Base-by-base conservation (phyloP, 2,888 invertebrate species). In the Tipula vernalis region DNA sequence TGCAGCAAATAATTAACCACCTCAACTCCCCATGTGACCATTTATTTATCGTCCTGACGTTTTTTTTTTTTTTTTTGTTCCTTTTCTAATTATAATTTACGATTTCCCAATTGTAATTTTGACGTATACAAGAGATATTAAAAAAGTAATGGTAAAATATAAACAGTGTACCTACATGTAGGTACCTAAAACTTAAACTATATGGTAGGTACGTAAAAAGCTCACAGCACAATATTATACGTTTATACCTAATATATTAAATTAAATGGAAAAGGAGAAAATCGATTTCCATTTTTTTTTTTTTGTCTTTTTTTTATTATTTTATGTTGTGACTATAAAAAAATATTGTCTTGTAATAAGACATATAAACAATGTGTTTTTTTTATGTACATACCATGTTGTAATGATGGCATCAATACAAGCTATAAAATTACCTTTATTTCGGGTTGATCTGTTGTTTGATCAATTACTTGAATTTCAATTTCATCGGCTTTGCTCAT, bases 401-500 rank as follows among this genome's bases (percentile, higher is more conserved):
- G 39, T 39, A 39, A 39, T 28, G 28, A 28, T 28, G 6, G 0
- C 39, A 39, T n/a, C n/a, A n/a, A n/a, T 39, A 39, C 5, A 39
- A 39, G 51, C 51, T 10, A 71, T 71, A 71, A 71, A 71, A 71
- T 86, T 86, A 86, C 86, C 51, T 86, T 86, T 15, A 86, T 57
- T 39, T 86, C 71, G 36, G 47, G 28, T 41, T 57, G 36, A 28
- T 41, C 42, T 28, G 13, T n/a, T 18, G 39, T 44, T n/a, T 36
- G 42, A 87, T 85, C 85, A 13, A 71, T 44, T 83, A 86, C 86
- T 86, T 86, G 83, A 85, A 87, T 44, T 87, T 87, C 87, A 47
- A 87, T 87, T 87, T 87, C 87, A 83, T 87, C 87, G 36, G 51
- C 86, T 87, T 87, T 87, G n/a, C 51, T 85, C 57, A 87, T 57